Percentiles rank a stretch among this genome's conserved stretches.
These are phyloP conservation scores for Caenorhabditis sp. DNA, from an alignment of 2,888 invertebrate genomes.

Conservation along the genomic window DNA sequence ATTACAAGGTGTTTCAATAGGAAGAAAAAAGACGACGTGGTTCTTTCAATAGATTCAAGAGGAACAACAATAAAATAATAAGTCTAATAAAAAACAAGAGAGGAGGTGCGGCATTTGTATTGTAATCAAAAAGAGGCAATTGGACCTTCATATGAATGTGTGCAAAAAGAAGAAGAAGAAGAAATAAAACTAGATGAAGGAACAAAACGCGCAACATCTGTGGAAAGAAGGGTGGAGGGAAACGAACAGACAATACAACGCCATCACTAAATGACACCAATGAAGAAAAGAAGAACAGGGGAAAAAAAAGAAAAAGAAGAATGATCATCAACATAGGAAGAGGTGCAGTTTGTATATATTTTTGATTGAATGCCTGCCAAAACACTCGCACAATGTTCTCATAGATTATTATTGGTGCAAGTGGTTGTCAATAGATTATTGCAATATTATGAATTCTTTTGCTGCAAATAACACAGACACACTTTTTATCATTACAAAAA, in stretches of 20 bases:
- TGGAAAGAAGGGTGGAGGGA: neutral
- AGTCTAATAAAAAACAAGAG: neutral
- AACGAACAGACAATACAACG: neutral
- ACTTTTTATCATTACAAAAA: too few species aligned
- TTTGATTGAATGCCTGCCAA: neutral
- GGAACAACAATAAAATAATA: neutral
- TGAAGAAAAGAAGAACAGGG: neutral
- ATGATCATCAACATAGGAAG: neutral
- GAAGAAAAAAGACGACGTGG: neutral
- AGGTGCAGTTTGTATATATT: neutral
- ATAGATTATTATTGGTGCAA: neutral
- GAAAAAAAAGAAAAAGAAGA: neutral
- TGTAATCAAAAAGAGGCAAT: neutral
- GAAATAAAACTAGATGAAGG: neutral
- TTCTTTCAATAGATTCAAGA: neutral
- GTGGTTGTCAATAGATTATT: too few species aligned
- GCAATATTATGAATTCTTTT: too few species aligned
- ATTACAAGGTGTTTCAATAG: neutral
- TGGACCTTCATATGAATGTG: neutral
- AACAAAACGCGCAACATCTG: slow-evolving; percentile 4
- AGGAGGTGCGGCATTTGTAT: neutral
- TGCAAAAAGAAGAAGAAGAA: slow-evolving; percentile 2
- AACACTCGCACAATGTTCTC: neutral
- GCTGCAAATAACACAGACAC: too few species aligned
- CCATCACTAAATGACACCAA: slow-evolving; percentile 1